Conservation (phyloP, 2,113 vertebrate species). For the Neopipo cinnamomea region DNA sequence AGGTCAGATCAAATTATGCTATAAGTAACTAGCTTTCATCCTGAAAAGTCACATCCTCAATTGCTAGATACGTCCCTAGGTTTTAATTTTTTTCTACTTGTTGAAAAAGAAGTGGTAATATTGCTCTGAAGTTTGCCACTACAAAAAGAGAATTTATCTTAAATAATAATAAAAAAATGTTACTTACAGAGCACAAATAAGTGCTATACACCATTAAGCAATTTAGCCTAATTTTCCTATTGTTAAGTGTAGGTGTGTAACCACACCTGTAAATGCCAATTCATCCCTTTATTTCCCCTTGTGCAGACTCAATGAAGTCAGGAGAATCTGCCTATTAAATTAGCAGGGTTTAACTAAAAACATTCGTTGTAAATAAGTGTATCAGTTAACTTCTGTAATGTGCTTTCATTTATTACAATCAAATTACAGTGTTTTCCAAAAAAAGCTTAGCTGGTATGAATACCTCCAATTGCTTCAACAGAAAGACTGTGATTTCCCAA, state of each 20-base stretch:
- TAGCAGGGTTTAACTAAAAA: not conserved
- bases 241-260: not conserved
- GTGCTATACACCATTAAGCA: not conserved
- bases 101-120: not conserved
- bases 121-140: not conserved
- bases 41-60: not conserved
- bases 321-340: not conserved
- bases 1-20: slow-evolving; percentile 20
- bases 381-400: not conserved
- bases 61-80: not conserved
- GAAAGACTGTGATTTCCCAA: not conserved
- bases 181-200: not conserved
- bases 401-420: not conserved
- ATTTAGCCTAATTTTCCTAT: not conserved
- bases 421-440: not conserved
- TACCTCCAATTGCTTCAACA: not conserved
- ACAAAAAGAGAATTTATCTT: not conserved
- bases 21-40: not conserved
- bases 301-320: not conserved
- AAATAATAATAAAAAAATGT: not conserved
- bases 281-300: not conserved
- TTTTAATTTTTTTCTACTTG: not conserved
- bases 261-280: not conserved
- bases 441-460: not conserved
- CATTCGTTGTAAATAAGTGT: not conserved